phyloP scores from a whole-genome alignment of 2,797 vertebrate species.

The Remorina albescens region DNA sequence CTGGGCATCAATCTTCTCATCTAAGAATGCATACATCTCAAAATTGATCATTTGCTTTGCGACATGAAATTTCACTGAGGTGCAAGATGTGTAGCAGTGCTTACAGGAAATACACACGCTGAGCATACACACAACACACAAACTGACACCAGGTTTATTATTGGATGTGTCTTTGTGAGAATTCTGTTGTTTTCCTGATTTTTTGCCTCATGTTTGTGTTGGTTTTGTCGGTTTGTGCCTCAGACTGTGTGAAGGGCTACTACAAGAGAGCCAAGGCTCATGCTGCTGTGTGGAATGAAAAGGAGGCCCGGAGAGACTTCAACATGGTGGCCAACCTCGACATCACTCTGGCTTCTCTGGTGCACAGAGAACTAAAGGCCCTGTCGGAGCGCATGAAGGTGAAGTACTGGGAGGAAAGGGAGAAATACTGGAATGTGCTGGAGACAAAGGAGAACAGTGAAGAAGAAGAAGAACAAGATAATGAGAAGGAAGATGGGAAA shows the following conservation, averaged over 20 bases:
- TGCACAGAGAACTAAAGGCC: constrained; percentile 87
- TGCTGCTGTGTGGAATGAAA: constrained; percentile 93
- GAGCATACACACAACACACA: constrained; percentile 6
- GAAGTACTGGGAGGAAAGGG: constrained; percentile 89
- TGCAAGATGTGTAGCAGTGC: neutral
- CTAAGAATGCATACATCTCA: neutral
- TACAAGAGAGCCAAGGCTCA: constrained; percentile 97
- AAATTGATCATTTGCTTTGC: neutral
- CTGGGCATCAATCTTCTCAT: neutral
- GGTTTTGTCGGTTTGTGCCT: neutral
- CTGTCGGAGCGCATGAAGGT: constrained; percentile 87
- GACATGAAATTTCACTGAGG: neutral
- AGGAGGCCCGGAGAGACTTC: constrained; percentile 91
- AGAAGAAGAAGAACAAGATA: constrained; percentile 10
- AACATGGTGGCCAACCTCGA: constrained; percentile 91
- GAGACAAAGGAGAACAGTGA: constrained; percentile 52
- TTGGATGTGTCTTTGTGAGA: constrained; percentile 25
- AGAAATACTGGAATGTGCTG: constrained; percentile 87
- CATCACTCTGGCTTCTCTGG: constrained; percentile 85
- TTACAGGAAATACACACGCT: constrained; percentile 8
- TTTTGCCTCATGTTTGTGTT: neutral
- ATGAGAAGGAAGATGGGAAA: constrained; percentile 5
- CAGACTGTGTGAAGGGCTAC: constrained; percentile 96
- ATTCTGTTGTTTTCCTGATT: constrained; percentile 20
- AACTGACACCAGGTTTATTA: constrained; percentile 33